phyloP scores from a whole-genome alignment of 2,888 invertebrate species.

The Galeruca laticollis region DNA sequence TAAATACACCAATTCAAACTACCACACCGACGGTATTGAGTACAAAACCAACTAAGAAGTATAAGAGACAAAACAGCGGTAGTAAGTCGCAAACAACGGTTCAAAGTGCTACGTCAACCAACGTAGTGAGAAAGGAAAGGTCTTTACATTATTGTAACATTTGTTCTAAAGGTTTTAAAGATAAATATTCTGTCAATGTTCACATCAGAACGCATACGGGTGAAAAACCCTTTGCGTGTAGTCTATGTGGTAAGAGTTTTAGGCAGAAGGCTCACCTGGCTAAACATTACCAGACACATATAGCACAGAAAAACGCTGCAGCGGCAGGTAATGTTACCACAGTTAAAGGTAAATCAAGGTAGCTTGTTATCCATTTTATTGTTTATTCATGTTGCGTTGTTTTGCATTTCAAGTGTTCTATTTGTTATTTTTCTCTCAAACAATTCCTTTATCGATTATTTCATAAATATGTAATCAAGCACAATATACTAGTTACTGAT shows the following conservation, averaged over 20 bases:
- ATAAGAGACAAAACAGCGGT: conserved; percentile 72
- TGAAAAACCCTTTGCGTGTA: conserved; percentile 96
- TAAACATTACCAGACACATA: conserved; percentile 93
- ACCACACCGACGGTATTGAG: conserved; percentile 73
- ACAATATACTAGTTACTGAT: no score
- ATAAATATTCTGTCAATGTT: conserved; percentile 97
- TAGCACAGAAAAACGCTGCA: conserved; percentile 84
- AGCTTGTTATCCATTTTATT: conserved; percentile 53
- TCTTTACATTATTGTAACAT: conserved; percentile 93
- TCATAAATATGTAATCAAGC: no score
- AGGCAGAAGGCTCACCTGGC: conserved; percentile 92
- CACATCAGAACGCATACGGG: conserved; percentile 98
- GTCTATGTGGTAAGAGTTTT: conserved; percentile 93
- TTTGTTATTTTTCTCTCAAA: neutral
- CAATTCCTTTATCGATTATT: no score
- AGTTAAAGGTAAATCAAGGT: conserved; percentile 64
- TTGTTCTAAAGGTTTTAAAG: conserved; percentile 94
- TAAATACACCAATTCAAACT: conserved; percentile 63
- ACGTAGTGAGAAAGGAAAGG: conserved; percentile 85
- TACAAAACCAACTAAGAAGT: conserved; percentile 78
- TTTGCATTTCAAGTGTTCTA: conserved; percentile 38
- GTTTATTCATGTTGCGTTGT: conserved; percentile 39
- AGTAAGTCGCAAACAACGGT: conserved; percentile 59
- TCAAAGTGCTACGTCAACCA: conserved; percentile 72
- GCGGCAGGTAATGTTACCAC: conserved; percentile 71